Evolutionary conservation across 2,797 vertebrate genomes (phyloP), one percentile per base, ranked within the genome.

Genomic region (Sebastiscus tertius): DNA sequence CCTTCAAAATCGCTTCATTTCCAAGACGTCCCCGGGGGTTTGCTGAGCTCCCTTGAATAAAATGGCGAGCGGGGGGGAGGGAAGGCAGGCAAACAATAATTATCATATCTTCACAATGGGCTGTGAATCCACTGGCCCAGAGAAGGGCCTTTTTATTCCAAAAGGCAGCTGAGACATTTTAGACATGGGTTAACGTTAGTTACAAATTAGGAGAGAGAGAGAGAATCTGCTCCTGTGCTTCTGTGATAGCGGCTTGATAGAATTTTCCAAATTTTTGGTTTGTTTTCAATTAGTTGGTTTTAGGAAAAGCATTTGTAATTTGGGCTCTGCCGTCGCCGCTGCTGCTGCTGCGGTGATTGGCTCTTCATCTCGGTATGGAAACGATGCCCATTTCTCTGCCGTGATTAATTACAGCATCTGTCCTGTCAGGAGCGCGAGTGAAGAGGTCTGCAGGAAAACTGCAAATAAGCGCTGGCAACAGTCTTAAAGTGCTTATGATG

Each of bases 401-500:
- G 94, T 98, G 97, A 99, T 98, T 99, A 98, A 99, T 99, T 98
- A 97, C 96, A 97, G 97, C 98, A 98, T 98, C 97, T 99, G 98
- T 98, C 97, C 97, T 97, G 98, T 98, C 97, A 98, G 97, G 96
- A 97, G 95, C 96, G 95, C 22, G 76, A 97, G 97, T 97, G 97
- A 97, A 98, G 97, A 97, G 97, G 97, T 97, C 97, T 96, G 94
- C 90, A 95, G 97, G 96, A 98, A 97, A 98, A 98, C 97, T 97
- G 97, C 97, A 99, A 99, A 99, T 98, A 98, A 97, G 97, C 95
- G 91, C 96, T 98, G 97, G 97, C 97, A 99, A 98, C 97, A 96
- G 96, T 97, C 97, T 98, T 98, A 97, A 98, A 98, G 97, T 97
- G 96, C 96, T 98, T 98, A 98, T 98, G 97, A 99, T 99, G 97